Conservation (phyloP, 2,797 vertebrate species). For the Graptemys geographica region DNA sequence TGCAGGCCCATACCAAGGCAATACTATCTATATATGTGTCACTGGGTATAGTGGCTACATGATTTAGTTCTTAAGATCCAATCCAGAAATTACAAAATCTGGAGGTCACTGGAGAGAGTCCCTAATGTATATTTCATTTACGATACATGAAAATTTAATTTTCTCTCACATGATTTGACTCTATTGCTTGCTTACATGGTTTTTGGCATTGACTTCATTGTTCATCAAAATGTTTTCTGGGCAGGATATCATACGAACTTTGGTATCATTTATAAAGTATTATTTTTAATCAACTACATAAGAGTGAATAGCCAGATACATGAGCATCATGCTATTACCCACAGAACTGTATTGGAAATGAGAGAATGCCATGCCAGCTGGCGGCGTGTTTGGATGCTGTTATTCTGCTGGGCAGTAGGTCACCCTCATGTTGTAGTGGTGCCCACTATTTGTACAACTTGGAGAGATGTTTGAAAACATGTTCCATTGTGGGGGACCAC, state of each 20-base stretch:
- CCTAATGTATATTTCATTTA: conserved; percentile 86
- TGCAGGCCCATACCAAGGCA: conserved; percentile 60
- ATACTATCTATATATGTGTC: conserved; percentile 32
- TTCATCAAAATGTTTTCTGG: conserved; percentile 69
- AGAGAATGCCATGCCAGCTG: accelerated
- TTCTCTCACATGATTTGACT: conserved; percentile 76
- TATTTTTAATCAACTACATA: conserved; percentile 26
- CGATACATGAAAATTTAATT: conserved; percentile 84
- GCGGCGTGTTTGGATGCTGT: accelerated
- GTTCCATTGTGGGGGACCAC: neutral
- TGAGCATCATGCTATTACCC: neutral
- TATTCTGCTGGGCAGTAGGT: neutral
- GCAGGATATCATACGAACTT: conserved; percentile 43
- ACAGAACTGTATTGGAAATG: neutral
- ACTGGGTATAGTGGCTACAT: conserved; percentile 30
- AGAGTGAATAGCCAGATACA: neutral
- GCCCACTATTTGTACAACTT: conserved; percentile 2
- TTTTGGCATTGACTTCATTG: conserved; percentile 50
- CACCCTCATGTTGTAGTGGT: conserved; percentile 15
- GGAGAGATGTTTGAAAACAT: conserved; percentile 50
- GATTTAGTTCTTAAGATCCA: conserved; percentile 70
- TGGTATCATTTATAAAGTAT: neutral
- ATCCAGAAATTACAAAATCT: conserved; percentile 77
- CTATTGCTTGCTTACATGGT: conserved; percentile 56
- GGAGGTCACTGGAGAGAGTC: conserved; percentile 77